Evolutionary conservation across 2,888 invertebrate genomes (phyloP).

Genomic region (Brenthis ino): DNA sequence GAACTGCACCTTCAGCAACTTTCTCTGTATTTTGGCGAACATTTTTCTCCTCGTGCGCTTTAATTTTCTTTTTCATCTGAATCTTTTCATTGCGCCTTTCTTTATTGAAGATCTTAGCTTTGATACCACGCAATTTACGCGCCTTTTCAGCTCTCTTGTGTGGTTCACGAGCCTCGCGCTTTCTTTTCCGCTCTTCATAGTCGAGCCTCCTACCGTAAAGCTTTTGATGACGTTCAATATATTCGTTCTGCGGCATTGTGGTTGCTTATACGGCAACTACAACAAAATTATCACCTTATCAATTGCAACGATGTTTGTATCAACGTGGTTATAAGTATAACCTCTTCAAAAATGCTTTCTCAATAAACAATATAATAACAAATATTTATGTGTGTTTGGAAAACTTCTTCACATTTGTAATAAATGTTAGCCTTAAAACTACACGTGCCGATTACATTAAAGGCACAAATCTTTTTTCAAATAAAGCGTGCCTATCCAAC

Average conservation of each 20-base stretch:
- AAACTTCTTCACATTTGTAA: not conserved
- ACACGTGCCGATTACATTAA: constrained; percentile 18
- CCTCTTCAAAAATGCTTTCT: constrained; percentile 18
- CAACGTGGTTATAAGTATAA: constrained; percentile 27
- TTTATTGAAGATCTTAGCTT: constrained; percentile 98
- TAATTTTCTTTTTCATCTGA: constrained; percentile 99
- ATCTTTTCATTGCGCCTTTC: constrained; percentile 98
- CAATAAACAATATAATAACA: not conserved
- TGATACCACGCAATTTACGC: constrained; percentile 95
- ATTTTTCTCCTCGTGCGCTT: constrained; percentile 97
- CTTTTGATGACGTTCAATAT: constrained; percentile 98
- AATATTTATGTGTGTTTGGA: not conserved
- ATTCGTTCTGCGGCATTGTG: constrained; percentile 99
- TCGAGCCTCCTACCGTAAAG: constrained; percentile 97
- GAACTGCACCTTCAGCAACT: constrained; percentile 94
- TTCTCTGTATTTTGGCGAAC: constrained; percentile 92
- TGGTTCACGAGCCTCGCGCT: constrained; percentile 96
- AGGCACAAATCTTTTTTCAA: not conserved
- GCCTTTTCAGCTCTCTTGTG: constrained; percentile 96
- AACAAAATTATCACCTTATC: constrained; percentile 72
- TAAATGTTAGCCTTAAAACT: constrained; percentile 1
- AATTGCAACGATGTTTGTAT: constrained; percentile 45
- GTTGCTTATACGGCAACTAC: constrained; percentile 80
- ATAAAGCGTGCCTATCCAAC: not conserved
- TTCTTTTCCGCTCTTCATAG: constrained; percentile 98